Percentiles rank a stretch among this genome's conserved stretches.
Evolutionary conservation across 1,140 invertebrate genomes (phyloP).

Genomic region (Drosophila kurseongensis): DNA sequence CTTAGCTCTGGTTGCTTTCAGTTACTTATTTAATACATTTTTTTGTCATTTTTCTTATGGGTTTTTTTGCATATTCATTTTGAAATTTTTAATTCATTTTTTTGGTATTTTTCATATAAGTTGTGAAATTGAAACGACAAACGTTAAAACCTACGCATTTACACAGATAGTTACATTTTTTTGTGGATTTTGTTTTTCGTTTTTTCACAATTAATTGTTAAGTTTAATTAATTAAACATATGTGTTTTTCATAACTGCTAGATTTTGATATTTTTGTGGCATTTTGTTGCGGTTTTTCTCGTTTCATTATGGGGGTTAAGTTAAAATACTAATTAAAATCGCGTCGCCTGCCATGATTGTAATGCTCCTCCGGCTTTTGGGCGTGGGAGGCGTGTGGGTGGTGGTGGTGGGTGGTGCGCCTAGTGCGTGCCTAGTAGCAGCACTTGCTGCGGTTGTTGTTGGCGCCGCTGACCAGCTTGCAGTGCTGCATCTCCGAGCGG

Average conservation of each 20-base stretch:
- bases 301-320: constrained; percentile 50
- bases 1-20: constrained; percentile 45
- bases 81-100: constrained; percentile 76
- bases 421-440: constrained; percentile 79
- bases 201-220: constrained; percentile 66
- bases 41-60: constrained; percentile 58
- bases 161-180: constrained; percentile 64
- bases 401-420: constrained; percentile 20
- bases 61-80: constrained; percentile 75
- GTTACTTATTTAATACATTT: constrained; percentile 44
- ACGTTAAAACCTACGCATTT: constrained; percentile 80
- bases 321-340: constrained; percentile 83
- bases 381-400: constrained; percentile 10
- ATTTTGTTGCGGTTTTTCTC: constrained; percentile 40
- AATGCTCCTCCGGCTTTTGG: constrained; percentile 32
- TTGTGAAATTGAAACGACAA: constrained; percentile 74
- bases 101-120: constrained; percentile 50
- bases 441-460: constrained; percentile 92
- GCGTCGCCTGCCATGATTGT: constrained; percentile 72
- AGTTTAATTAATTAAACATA: constrained; percentile 56
- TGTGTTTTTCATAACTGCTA: constrained; percentile 65
- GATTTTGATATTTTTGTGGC: constrained; percentile 73
- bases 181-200: constrained; percentile 31
- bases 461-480: constrained; percentile 87
- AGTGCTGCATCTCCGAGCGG: constrained; percentile 87